phyloP scores from a whole-genome alignment of 1,140 invertebrate genomes.

The Drosophila sechellia region DNA sequence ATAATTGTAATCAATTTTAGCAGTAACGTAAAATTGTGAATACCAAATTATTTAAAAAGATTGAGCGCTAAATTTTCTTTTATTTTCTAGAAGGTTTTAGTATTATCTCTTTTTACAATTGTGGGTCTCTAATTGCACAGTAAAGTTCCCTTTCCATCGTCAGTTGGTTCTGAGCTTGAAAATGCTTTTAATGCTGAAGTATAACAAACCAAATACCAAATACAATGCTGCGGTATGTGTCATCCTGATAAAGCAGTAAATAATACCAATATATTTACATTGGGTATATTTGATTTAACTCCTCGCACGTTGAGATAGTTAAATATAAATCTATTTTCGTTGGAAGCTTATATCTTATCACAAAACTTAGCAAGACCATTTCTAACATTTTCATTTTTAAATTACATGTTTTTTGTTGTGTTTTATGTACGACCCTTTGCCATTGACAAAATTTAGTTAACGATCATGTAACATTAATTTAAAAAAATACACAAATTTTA shows the following conservation, averaged over 20 bases:
- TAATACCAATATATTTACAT: slow-evolving; percentile 1
- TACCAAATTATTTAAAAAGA: no score
- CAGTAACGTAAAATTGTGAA: no score
- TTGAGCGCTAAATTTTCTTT: not conserved
- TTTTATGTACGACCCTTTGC: not conserved
- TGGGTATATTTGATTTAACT: slow-evolving; percentile 9
- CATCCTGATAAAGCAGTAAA: slow-evolving; percentile 66
- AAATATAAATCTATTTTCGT: slow-evolving; percentile 26
- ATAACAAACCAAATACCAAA: slow-evolving; percentile 4
- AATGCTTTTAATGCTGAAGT: slow-evolving; percentile 9
- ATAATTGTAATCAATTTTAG: no score
- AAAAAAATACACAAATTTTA: not conserved
- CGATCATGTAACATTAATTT: not conserved
- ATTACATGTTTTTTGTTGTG: slow-evolving; percentile 7
- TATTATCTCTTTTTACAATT: slow-evolving; percentile 36
- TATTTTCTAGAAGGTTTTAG: slow-evolving; percentile 35
- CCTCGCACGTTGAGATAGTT: slow-evolving; percentile 21
- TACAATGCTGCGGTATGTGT: slow-evolving; percentile 51
- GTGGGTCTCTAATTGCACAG: slow-evolving; percentile 58
- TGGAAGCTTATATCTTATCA: slow-evolving; percentile 39
- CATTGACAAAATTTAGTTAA: not conserved
- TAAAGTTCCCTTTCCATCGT: slow-evolving; percentile 14
- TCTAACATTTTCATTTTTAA: slow-evolving; percentile 7
- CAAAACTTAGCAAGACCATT: slow-evolving; percentile 18
- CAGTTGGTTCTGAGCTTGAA: slow-evolving; percentile 19